Evolutionary conservation across 1,140 invertebrate genomes (phyloP).

Genomic region (Trissolcus basalis): DNA sequence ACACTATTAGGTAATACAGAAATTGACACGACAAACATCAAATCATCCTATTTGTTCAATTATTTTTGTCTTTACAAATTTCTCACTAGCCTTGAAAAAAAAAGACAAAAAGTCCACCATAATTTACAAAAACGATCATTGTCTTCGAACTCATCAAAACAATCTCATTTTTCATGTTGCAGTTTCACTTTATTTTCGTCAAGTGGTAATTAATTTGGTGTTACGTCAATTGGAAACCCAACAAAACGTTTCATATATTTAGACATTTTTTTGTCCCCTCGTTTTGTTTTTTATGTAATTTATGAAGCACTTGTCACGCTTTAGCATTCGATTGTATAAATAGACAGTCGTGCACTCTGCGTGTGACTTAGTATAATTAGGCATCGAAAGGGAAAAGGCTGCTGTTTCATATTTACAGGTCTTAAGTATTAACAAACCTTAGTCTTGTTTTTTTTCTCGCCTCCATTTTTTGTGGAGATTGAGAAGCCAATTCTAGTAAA

Average conservation of each 20-base stretch:
- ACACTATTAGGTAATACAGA: too few species aligned
- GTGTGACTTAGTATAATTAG: conserved; percentile 76
- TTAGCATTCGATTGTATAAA: conserved; percentile 72
- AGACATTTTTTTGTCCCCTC: neutral
- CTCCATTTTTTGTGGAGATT: conserved; percentile 23
- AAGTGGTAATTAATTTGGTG: too few species aligned
- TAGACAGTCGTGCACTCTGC: conserved; percentile 72
- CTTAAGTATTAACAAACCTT: conserved; percentile 34
- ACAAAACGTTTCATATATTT: neutral
- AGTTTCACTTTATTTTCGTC: too few species aligned
- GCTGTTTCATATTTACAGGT: conserved; percentile 60
- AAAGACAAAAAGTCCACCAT: too few species aligned
- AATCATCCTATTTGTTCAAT: too few species aligned
- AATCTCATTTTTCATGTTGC: too few species aligned
- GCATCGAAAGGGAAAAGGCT: conserved; percentile 61
- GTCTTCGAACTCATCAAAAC: too few species aligned
- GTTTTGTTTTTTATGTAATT: conserved; percentile 13
- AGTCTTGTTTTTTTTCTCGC: conserved; percentile 26
- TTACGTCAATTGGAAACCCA: too few species aligned
- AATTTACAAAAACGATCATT: too few species aligned
- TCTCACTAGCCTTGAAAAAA: too few species aligned
- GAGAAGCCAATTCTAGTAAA: conserved; percentile 20
- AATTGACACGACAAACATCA: too few species aligned
- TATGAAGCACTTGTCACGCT: conserved; percentile 60
- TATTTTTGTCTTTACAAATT: too few species aligned